Conservation (phyloP, 1,140 invertebrate species). For the Papilio aristodemus region DNA sequence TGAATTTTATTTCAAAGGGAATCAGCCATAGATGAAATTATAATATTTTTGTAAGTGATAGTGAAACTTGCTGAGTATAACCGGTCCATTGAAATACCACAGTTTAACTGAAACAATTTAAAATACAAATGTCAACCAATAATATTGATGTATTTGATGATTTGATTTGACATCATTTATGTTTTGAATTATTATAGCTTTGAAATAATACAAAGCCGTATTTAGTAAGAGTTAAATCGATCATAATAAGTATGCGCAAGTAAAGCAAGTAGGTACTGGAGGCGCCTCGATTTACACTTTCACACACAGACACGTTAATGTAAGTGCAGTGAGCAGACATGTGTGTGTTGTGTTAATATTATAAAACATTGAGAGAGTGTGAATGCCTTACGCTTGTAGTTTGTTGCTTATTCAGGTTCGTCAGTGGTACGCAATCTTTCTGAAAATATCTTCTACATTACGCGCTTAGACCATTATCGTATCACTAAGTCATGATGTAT, state of each 20-base stretch:
- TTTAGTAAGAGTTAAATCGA: background rate
- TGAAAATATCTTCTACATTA: conserved; percentile 45
- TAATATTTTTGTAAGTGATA: too few species aligned
- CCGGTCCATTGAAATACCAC: too few species aligned
- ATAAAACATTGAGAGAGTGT: conserved; percentile 43
- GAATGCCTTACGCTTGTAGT: conserved; percentile 44
- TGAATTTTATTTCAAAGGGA: too few species aligned
- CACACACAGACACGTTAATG: conserved; percentile 43
- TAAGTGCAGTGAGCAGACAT: conserved; percentile 33
- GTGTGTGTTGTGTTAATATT: conserved; percentile 44
- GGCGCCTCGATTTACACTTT: conserved; percentile 51
- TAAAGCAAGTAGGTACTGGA: conserved; percentile 38
- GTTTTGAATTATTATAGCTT: background rate
- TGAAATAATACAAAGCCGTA: background rate
- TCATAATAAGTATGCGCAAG: conserved; percentile 23
- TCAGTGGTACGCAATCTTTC: conserved; percentile 55
- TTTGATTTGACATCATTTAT: too few species aligned
- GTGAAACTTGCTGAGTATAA: too few species aligned
- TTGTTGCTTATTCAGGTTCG: conserved; percentile 47
- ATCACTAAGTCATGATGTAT: background rate
- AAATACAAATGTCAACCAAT: too few species aligned
- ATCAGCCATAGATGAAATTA: too few species aligned
- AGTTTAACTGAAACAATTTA: too few species aligned
- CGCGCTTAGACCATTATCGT: conserved; percentile 12
- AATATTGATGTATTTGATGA: too few species aligned